phyloP scores from a whole-genome alignment of 2,888 invertebrate species.

The Tiliacea citrago region DNA sequence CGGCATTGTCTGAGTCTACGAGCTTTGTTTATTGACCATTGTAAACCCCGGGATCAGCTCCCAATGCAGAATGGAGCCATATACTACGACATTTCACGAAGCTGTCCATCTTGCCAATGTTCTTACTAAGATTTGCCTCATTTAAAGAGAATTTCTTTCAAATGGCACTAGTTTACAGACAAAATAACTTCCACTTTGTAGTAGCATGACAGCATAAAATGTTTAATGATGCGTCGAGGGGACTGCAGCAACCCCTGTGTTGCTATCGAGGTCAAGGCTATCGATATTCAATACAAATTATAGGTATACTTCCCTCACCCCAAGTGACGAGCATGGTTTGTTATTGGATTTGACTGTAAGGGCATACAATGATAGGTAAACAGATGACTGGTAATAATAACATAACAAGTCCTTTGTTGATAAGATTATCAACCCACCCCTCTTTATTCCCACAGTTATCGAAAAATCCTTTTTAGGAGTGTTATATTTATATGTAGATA shows the following conservation, averaged over 20 bases:
- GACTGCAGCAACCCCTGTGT: constrained; percentile 73
- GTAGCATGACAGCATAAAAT: constrained; percentile 55
- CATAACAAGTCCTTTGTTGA: constrained; percentile 25
- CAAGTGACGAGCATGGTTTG: constrained; percentile 64
- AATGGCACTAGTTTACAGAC: constrained; percentile 37
- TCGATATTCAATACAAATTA: constrained; percentile 78
- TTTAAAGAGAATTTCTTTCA: constrained; percentile 21
- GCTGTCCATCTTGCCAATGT: constrained; percentile 41
- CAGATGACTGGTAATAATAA: constrained; percentile 54
- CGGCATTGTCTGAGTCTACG: constrained; percentile 84
- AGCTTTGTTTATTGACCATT: constrained; percentile 88
- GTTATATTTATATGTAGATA: neutral
- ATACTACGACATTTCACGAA: constrained; percentile 73
- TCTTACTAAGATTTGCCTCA: constrained; percentile 13
- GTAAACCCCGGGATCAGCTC: constrained; percentile 81
- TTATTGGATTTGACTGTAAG: constrained; percentile 59
- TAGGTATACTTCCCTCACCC: constrained; percentile 75
- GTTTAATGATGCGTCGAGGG: constrained; percentile 65
- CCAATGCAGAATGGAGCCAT: constrained; percentile 82
- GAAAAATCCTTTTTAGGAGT: neutral
- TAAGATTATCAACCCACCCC: constrained; percentile 32
- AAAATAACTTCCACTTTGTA: constrained; percentile 52
- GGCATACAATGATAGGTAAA: constrained; percentile 59
- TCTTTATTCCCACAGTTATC: constrained; percentile 31
- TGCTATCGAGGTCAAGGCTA: constrained; percentile 80